Evolutionary conservation across 2,797 vertebrate species (phyloP).

Genomic region (Arctocebus calabarensis): DNA sequence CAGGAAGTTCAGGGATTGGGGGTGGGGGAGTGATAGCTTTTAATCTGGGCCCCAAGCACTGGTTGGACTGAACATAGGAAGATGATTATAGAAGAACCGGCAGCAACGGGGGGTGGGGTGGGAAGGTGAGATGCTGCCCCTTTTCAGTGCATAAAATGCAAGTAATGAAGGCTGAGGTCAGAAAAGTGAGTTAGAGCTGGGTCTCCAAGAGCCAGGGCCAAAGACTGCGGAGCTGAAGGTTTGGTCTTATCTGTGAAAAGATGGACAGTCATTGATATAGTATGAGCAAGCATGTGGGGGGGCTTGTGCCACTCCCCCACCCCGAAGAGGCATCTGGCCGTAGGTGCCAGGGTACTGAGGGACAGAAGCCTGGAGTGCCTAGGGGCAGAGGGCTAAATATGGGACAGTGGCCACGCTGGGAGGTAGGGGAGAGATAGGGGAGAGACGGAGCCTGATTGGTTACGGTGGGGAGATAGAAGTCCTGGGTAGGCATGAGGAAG

Average conservation of each 20-base stretch:
- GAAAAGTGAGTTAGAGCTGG: neutral
- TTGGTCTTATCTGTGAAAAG: neutral
- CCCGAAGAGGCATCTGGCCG: neutral
- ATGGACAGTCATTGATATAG: no score
- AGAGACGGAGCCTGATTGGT: neutral
- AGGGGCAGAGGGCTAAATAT: neutral
- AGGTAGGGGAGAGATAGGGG: neutral
- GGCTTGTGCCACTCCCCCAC: neutral
- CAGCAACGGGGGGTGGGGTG: neutral
- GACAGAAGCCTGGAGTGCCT: neutral
- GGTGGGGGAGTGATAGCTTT: neutral
- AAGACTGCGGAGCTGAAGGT: neutral
- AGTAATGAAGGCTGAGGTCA: neutral
- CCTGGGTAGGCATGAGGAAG: neutral
- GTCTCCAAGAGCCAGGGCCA: accelerated
- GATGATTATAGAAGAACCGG: neutral
- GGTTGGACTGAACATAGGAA: neutral
- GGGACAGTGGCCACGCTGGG: neutral
- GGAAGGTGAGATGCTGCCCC: accelerated
- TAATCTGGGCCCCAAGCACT: neutral
- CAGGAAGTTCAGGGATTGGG: neutral
- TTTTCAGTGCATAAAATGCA: accelerated
- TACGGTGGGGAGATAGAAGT: neutral
- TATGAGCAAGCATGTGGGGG: neutral
- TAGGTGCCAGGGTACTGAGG: neutral